These are phyloP conservation scores for Drosophila hamatofila DNA, from an alignment of 2,888 invertebrate species.

Conservation along the genomic window DNA sequence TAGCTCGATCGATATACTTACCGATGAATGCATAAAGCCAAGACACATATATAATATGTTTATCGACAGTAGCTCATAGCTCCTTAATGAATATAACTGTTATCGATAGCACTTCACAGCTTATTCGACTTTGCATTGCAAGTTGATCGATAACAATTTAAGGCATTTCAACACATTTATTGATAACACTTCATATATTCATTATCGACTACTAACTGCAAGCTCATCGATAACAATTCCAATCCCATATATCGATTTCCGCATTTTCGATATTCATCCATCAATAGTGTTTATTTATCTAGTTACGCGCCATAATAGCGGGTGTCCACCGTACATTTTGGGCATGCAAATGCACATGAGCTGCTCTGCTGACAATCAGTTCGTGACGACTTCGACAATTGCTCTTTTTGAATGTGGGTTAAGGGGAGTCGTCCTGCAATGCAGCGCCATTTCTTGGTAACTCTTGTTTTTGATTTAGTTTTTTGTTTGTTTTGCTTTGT, in stretches of 20 bases:
- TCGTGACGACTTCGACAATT: conserved; percentile 60
- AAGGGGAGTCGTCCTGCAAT: conserved; percentile 5
- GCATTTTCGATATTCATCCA: too few relatives aligned
- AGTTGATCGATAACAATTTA: too few relatives aligned
- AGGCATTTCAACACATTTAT: too few relatives aligned
- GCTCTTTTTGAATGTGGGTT: conserved; percentile 26
- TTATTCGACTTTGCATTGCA: too few relatives aligned
- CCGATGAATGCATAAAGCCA: too few relatives aligned
- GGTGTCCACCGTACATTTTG: conserved; percentile 26
- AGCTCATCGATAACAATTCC: neutral
- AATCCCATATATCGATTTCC: neutral
- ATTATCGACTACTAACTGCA: neutral
- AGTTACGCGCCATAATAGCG: neutral
- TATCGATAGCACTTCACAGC: too few relatives aligned
- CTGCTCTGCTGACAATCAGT: conserved; percentile 53
- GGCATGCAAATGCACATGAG: conserved; percentile 52
- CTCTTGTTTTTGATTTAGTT: conserved; percentile 12
- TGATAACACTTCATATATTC: neutral
- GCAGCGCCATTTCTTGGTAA: conserved; percentile 31
- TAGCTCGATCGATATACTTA: neutral
- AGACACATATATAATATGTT: too few relatives aligned
- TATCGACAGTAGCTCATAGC: too few relatives aligned
- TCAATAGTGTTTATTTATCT: neutral
- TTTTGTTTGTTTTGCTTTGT: conserved; percentile 1
- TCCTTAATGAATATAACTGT: too few relatives aligned